Base-by-base conservation (phyloP, 2,797 vertebrate genomes). In the Astyanax mexicanus region DNA sequence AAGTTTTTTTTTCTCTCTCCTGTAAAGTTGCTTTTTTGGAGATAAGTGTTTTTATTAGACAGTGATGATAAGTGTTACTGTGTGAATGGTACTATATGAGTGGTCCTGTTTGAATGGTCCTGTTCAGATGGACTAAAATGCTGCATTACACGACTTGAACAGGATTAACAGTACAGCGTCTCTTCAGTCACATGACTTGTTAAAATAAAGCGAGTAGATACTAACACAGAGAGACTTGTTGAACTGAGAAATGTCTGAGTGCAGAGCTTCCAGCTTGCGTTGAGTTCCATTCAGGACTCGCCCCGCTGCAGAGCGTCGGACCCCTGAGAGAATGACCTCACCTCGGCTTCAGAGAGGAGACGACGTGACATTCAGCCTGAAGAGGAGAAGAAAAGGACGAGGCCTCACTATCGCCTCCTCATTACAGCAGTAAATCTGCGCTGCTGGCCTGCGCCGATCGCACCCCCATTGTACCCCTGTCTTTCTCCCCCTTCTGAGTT, bases 341-440 rank as follows among this genome's bases (percentile, higher is more conserved):
- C 37, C 44, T 71, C 32, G 32, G 12, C 29, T 44, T n/a, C 29
- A 40, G 38, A 40, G 57, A 74, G 69, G 54, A 61, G 75, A 66
- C 32, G 0, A 37, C n/a, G 62, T 69, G 61, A 72, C 71, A 49
- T 67, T 72, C 45, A 47, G 67, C 61, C 60, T 37, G 61, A 44
- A 64, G 76, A 47, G 69, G 40, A 66, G 40, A 74, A 60, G 51
- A 52, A 60, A 52, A 74, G 40, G 21, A 76, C 3, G 12, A 71
- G 64, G 58, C 65, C 7, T n/a, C 11, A 37, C 29, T 23, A 42
- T 58, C 45, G 57, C 52, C 68, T 75, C 45, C 45, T 69, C 68
- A 51, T 54, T 45, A 32, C 9, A 10, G 23, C 58, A 45, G 71
- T 83, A 83, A 79, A 81, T 80, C 72, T 78, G 37, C 44, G 72